phyloP scores from a whole-genome alignment of 2,888 invertebrate genomes.

The Apodemia zela region DNA sequence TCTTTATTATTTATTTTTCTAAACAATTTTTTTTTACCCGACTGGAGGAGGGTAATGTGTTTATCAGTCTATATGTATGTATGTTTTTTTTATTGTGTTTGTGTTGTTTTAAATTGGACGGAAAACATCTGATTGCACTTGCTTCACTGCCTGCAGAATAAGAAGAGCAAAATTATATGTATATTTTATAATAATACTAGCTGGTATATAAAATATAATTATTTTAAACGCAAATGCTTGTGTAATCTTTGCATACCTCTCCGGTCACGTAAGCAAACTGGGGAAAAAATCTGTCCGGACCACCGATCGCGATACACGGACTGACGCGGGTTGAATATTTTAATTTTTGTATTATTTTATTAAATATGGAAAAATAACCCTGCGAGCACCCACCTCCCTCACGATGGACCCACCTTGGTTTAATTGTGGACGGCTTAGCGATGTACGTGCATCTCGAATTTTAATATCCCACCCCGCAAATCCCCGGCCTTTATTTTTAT shows the following conservation, averaged over 20 bases:
- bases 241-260: conserved; percentile 61
- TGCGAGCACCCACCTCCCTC: conserved; percentile 36
- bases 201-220: neutral
- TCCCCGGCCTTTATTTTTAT: conserved; percentile 61
- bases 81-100: too few species aligned
- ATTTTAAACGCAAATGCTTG: conserved; percentile 10
- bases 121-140: too few species aligned
- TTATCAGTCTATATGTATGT: too few species aligned
- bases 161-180: too few species aligned
- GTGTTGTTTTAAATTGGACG: too few species aligned
- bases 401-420: conserved; percentile 53
- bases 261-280: conserved; percentile 70
- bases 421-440: conserved; percentile 42
- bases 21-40: too few species aligned
- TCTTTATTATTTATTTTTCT: too few species aligned
- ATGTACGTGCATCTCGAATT: conserved; percentile 58
- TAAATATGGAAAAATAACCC: conserved; percentile 63
- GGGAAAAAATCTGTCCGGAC: conserved; percentile 61
- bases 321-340: conserved; percentile 70
- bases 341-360: conserved; percentile 68
- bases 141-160: too few species aligned
- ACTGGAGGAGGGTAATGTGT: too few species aligned
- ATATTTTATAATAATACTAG: too few species aligned
- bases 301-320: conserved; percentile 74
- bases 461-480: conserved; percentile 59